Evolutionary conservation across 1,140 invertebrate genomes (phyloP).

Genomic region (Drosophila sechellia): DNA sequence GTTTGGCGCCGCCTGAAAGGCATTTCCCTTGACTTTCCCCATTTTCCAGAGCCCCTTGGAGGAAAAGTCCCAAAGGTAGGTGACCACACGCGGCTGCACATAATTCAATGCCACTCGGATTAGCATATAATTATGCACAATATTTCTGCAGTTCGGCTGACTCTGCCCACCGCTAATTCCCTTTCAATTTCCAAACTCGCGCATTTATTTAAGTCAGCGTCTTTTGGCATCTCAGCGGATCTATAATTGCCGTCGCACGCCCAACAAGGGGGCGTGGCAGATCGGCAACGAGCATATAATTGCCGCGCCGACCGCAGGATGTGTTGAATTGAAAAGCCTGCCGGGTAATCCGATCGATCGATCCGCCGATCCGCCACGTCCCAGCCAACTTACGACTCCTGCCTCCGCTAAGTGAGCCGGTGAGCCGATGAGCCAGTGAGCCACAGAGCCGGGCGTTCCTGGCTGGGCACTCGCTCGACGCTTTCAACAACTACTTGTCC

Average conservation of each 20-base stretch:
- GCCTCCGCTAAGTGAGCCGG: constrained; percentile 59
- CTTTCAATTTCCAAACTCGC: constrained; percentile 77
- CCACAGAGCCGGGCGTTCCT: constrained; percentile 55
- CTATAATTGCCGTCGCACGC: constrained; percentile 75
- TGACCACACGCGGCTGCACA: constrained; percentile 36
- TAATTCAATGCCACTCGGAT: constrained; percentile 60
- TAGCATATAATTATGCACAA: constrained; percentile 81
- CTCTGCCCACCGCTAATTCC: constrained; percentile 64
- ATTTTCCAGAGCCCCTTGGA: background rate
- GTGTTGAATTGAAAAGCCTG: constrained; percentile 82
- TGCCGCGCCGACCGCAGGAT: constrained; percentile 63
- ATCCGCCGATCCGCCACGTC: background rate
- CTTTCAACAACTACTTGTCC: constrained; percentile 80
- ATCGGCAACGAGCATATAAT: constrained; percentile 50
- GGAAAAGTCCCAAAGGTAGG: constrained; percentile 9
- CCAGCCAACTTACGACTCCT: constrained; percentile 63
- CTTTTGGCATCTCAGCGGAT: constrained; percentile 28
- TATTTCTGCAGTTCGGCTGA: constrained; percentile 56
- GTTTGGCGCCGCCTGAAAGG: constrained; percentile 18
- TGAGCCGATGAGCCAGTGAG: constrained; percentile 70
- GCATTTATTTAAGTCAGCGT: constrained; percentile 80
- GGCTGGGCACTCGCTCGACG: constrained; percentile 68
- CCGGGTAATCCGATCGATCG: constrained; percentile 77
- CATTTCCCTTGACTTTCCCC: constrained; percentile 1
- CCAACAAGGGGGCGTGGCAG: constrained; percentile 27